These are phyloP conservation scores for Gymnodraco acuticeps DNA, from an alignment of 2,797 vertebrate species.

Conservation along the genomic window DNA sequence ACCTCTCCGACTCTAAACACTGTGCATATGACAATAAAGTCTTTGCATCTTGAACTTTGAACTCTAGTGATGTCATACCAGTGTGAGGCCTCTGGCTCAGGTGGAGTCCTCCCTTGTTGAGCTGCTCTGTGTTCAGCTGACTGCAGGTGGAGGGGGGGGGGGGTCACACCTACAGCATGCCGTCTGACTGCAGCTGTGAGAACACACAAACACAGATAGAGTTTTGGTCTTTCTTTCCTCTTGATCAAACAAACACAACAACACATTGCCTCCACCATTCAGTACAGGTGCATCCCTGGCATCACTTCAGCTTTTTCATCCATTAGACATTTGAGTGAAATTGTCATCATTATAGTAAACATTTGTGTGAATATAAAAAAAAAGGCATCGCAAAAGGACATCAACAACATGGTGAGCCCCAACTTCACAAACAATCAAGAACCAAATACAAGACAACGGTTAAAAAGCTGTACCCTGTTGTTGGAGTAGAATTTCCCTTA, in stretches of 20 bases:
- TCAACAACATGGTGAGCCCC: too few relatives aligned
- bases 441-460: too few relatives aligned
- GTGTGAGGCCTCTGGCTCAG: conserved; percentile 65
- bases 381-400: not conserved
- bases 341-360: not conserved
- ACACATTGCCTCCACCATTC: not conserved
- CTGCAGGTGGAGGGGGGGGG: conserved; percentile 11
- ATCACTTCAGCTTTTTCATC: not conserved
- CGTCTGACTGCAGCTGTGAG: conserved; percentile 6
- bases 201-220: conserved; percentile 1
- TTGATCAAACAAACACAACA: not conserved
- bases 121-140: conserved; percentile 84
- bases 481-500: too few relatives aligned
- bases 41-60: too few relatives aligned
- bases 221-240: not conserved
- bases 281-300: too few relatives aligned
- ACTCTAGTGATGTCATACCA: conserved; percentile 39
- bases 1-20: too few relatives aligned
- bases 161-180: not conserved
- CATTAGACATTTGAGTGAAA: not conserved
- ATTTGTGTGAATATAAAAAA: not conserved
- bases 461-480: too few relatives aligned
- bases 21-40: too few relatives aligned
- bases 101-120: conserved; percentile 88
- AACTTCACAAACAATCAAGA: too few relatives aligned